These are phyloP conservation scores for Helicoverpa zea DNA, from an alignment of 1,140 invertebrate genomes.

Conservation along the genomic window DNA sequence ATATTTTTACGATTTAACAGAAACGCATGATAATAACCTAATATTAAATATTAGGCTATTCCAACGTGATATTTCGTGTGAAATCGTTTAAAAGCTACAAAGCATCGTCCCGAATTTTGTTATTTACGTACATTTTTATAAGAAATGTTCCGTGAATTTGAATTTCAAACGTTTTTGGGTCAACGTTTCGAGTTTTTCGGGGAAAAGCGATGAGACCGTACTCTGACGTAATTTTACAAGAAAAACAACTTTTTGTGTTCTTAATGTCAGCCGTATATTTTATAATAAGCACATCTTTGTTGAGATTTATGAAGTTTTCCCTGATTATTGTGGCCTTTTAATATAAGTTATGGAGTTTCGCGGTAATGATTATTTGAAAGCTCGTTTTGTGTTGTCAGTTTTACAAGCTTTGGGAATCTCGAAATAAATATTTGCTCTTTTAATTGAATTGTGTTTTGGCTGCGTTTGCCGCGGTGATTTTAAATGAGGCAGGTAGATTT, in stretches of 20 bases:
- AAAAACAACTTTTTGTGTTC: constrained; percentile 15
- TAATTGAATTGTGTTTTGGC: neutral
- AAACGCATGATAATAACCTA: neutral
- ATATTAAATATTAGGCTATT: neutral
- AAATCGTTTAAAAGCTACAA: constrained; percentile 5
- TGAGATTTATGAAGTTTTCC: constrained; percentile 11
- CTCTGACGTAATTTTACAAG: constrained; percentile 14
- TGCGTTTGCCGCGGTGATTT: neutral
- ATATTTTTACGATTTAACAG: constrained; percentile 22
- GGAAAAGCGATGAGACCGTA: constrained; percentile 16
- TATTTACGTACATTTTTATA: neutral
- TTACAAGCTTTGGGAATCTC: neutral
- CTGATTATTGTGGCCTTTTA: neutral
- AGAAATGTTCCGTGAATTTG: neutral
- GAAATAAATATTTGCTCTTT: neutral
- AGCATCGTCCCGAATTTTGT: neutral
- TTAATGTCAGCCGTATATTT: neutral
- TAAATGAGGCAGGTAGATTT: no score
- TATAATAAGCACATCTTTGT: constrained; percentile 3
- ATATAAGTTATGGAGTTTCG: neutral
- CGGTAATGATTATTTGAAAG: neutral
- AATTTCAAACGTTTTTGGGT: constrained; percentile 19
- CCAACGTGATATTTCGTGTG: neutral
- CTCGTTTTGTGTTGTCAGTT: neutral
- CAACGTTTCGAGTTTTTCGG: constrained; percentile 8